phyloP scores from a whole-genome alignment of 2,797 vertebrate species.

The Sciurus carolinensis region DNA sequence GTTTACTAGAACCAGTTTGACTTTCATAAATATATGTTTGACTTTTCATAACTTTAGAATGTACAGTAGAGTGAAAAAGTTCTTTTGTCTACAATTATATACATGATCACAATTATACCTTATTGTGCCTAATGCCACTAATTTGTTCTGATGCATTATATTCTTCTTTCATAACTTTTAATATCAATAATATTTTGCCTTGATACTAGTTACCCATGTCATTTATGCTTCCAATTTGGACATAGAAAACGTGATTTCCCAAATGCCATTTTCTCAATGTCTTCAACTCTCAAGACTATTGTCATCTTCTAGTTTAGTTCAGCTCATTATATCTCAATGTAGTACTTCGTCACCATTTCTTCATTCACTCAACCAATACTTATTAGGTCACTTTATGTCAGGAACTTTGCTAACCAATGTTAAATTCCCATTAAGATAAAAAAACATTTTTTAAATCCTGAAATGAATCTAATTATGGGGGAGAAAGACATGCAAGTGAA shows the following conservation, averaged over 20 bases:
- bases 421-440: not conserved
- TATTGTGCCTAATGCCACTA: not conserved
- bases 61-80: not conserved
- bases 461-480: not conserved
- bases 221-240: not conserved
- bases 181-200: not conserved
- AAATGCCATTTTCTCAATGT: not conserved
- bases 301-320: not conserved
- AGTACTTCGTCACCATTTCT: not conserved
- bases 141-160: not conserved
- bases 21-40: not conserved
- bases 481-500: not conserved
- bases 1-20: not conserved
- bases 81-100: not conserved
- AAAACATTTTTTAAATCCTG: not conserved
- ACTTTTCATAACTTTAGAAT: not conserved
- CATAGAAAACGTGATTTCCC: not conserved
- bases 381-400: not conserved
- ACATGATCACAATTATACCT: not conserved
- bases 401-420: not conserved
- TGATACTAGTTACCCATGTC: not conserved
- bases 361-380: not conserved
- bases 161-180: not conserved
- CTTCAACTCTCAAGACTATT: not conserved
- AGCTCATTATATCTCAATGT: not conserved